Conservation (phyloP, 2,888 invertebrate genomes). For the Polyommatus iphigenia region DNA sequence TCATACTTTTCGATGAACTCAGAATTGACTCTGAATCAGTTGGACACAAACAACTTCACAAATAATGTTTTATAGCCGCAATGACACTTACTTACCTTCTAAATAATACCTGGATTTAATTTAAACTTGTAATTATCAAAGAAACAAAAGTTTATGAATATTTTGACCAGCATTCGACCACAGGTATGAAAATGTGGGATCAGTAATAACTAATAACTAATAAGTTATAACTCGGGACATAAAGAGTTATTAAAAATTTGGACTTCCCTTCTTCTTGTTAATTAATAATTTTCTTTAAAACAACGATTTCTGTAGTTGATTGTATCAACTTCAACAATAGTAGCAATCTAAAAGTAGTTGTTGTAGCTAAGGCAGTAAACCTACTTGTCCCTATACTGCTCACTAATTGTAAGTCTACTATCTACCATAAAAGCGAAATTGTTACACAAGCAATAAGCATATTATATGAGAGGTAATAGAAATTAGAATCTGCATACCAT, state of each 20-base stretch:
- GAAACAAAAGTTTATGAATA: no score
- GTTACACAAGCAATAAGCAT: not conserved
- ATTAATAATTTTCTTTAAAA: not conserved
- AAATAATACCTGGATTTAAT: not conserved
- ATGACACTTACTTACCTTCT: not conserved
- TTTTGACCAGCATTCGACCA: no score
- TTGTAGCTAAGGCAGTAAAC: not conserved
- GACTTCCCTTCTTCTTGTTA: not conserved
- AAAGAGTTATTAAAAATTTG: not conserved
- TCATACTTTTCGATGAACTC: slow-evolving; percentile 33
- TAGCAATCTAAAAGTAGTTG: not conserved
- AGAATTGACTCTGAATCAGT: slow-evolving; percentile 47
- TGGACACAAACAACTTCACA: slow-evolving; percentile 34
- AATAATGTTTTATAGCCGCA: slow-evolving; percentile 20
- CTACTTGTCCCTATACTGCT: not conserved
- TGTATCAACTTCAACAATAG: not conserved
- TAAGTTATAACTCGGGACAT: no score
- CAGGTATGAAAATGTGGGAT: no score
- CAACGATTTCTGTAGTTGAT: not conserved
- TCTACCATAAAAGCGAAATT: slow-evolving; percentile 11
- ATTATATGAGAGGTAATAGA: slow-evolving; percentile 5
- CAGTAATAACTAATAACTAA: no score
- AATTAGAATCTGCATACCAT: slow-evolving; percentile 10
- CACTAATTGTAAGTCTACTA: not conserved
- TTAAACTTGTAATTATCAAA: not conserved